phyloP scores from a whole-genome alignment of 2,888 invertebrate species.

The Dorcus hopei region DNA sequence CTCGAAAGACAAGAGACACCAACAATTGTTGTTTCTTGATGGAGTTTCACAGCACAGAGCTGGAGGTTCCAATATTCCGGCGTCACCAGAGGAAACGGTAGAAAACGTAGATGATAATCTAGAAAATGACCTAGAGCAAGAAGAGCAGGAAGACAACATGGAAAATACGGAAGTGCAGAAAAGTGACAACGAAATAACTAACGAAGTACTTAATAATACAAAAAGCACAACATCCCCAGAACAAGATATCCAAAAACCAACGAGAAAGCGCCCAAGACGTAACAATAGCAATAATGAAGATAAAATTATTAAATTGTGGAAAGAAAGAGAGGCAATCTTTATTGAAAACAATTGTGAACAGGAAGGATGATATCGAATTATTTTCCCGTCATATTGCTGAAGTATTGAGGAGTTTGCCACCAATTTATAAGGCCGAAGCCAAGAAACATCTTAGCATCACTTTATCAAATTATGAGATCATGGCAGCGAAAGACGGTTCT shows the following conservation, averaged over 20 bases:
- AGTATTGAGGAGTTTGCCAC: slow-evolving; percentile 6
- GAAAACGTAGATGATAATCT: not conserved
- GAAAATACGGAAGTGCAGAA: slow-evolving; percentile 8
- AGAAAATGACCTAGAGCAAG: not conserved
- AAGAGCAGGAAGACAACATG: not conserved
- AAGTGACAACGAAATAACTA: slow-evolving; percentile 5
- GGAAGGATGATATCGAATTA: slow-evolving; percentile 5
- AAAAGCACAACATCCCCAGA: too few relatives aligned
- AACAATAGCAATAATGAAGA: not conserved
- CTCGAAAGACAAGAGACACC: slow-evolving; percentile 6
- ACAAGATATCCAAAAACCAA: not conserved
- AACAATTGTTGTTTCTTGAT: slow-evolving; percentile 2
- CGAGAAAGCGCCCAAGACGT: not conserved
- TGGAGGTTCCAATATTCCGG: slow-evolving; percentile 4
- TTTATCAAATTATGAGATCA: slow-evolving; percentile 8
- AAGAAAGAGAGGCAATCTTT: slow-evolving; percentile 7
- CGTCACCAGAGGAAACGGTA: not conserved
- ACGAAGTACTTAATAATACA: not conserved
- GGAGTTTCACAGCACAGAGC: slow-evolving; percentile 1
- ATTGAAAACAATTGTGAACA: not conserved
- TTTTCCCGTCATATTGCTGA: slow-evolving; percentile 10
- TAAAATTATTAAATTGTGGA: slow-evolving; percentile 9
- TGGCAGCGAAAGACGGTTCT: slow-evolving; percentile 5
- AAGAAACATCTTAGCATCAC: slow-evolving; percentile 1
- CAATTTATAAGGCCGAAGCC: not conserved